Base-by-base conservation (phyloP, 2,888 invertebrate species). In the Calameuta pallipes region DNA sequence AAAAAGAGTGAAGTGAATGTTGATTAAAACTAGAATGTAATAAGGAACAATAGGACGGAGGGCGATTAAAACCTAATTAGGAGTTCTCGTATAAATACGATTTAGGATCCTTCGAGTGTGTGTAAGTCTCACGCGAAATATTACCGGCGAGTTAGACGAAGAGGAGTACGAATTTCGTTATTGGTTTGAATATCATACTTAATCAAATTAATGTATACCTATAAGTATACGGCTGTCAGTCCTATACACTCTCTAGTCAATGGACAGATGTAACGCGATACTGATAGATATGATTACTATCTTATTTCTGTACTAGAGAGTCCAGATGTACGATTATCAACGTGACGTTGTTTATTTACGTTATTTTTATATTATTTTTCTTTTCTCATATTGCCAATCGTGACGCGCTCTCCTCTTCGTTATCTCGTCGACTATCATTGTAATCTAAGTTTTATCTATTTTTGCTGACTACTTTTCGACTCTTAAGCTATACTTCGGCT, bases 381-480 rank as follows among this genome's bases (percentile, higher is more conserved):
- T 15, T 41, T 41, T 41, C 41, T 36, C 3, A 36, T 12, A 9
- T 56, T 56, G 23, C 2, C 56, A 56, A 56, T 23, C 56, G 23
- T 9, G 56, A 56, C 23, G 9, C 56, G 56, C 23, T 23, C 56
- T 56, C 56, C 56, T 56, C 23, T 23, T 56, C 23, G 56, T 23
- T 9, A 2, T 2, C 23, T 56, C 56, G 56, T 9, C 23, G 56
- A 23, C 84, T 83, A 82, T 83, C 77, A 81, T 82, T 81, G 78
- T 86, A 83, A 86, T 86, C 82, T 85, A 86, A 84, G 83, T 88
- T 87, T 84, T 81, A 82, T 86, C 83, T 89, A 86, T 87, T 87
- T 88, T 87, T 87, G 85, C 87, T 83, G 88, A 81, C 81, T 77
- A 84, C 81, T 86, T 86, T 82, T 85, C 82, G 84, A 86, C 80